phyloP scores from a whole-genome alignment of 1,140 invertebrate species.

The Antheraea mylitta region DNA sequence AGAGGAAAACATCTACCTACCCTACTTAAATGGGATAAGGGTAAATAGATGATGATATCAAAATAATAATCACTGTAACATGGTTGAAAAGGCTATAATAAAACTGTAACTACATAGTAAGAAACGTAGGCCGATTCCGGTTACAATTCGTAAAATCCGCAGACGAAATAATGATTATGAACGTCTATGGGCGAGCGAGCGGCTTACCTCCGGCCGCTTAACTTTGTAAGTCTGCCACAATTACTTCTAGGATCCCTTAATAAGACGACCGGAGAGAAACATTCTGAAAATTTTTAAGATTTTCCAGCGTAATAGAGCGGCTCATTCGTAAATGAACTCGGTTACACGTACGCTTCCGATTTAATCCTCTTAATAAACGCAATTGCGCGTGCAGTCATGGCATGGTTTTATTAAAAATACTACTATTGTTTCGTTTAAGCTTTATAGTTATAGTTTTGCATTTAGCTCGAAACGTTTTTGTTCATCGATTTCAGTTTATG shows the following conservation, averaged over 20 bases:
- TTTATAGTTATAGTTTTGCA: constrained; percentile 10
- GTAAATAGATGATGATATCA: neutral
- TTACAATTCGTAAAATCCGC: constrained; percentile 69
- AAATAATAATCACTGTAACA: neutral
- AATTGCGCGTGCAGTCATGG: constrained; percentile 50
- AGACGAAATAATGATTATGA: constrained; percentile 77
- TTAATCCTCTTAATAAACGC: constrained; percentile 64
- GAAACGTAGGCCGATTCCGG: constrained; percentile 33
- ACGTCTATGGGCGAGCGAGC: constrained; percentile 40
- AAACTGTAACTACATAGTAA: constrained; percentile 7
- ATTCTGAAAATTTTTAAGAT: constrained; percentile 60
- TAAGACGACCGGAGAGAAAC: constrained; percentile 57
- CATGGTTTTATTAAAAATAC: constrained; percentile 38
- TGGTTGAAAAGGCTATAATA: neutral
- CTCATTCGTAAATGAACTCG: constrained; percentile 47
- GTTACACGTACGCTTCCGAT: constrained; percentile 37
- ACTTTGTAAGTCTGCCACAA: constrained; percentile 73
- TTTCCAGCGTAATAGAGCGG: constrained; percentile 36
- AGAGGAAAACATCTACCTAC: too few species aligned
- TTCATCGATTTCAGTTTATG: neutral
- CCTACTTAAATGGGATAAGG: too few species aligned
- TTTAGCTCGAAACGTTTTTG: neutral
- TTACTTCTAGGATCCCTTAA: constrained; percentile 66
- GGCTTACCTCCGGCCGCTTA: constrained; percentile 60
- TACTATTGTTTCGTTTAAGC: constrained; percentile 13